Percentiles rank a stretch among this genome's conserved stretches.
phyloP scores from a whole-genome alignment of 2,888 invertebrate genomes.

The Augochlorella aurata region DNA sequence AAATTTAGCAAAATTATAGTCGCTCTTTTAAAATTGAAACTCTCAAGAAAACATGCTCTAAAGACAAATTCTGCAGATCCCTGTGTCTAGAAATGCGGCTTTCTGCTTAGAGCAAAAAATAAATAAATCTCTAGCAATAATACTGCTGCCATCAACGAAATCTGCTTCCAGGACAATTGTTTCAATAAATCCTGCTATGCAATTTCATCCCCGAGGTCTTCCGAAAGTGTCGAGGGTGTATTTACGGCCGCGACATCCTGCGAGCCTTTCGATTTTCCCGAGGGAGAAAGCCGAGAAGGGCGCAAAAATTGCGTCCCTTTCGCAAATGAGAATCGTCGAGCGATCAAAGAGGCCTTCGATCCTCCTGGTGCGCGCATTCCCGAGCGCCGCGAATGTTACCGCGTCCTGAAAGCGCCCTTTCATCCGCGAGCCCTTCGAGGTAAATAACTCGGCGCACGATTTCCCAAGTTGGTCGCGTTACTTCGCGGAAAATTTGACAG shows the following conservation, averaged over 20 bases:
- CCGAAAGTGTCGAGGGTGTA: not conserved
- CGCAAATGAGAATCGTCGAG: not conserved
- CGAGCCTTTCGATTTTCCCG: not conserved
- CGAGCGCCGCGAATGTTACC: not conserved
- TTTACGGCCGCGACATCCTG: not conserved
- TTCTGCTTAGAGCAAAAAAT: not conserved
- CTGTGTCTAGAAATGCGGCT: not conserved
- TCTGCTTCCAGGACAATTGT: not conserved
- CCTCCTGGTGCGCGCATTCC: not conserved
- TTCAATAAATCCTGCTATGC: not conserved
- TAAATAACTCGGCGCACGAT: conserved; percentile 3
- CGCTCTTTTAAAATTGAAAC: not conserved
- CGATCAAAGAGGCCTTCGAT: not conserved
- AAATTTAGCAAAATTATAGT: not conserved
- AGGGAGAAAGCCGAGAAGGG: not conserved
- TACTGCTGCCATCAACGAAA: no score
- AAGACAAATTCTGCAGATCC: not conserved
- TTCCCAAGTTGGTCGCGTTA: conserved; percentile 6
- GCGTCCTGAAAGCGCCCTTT: not conserved
- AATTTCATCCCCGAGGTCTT: not conserved
- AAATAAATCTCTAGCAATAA: not conserved
- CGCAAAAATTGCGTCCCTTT: not conserved
- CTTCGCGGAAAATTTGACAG: conserved; percentile 10
- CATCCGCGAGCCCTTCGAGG: not conserved
- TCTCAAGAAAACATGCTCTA: not conserved